Evolutionary conservation across 1,140 invertebrate species (phyloP).

Genomic region (Dendrolimus punctatus): DNA sequence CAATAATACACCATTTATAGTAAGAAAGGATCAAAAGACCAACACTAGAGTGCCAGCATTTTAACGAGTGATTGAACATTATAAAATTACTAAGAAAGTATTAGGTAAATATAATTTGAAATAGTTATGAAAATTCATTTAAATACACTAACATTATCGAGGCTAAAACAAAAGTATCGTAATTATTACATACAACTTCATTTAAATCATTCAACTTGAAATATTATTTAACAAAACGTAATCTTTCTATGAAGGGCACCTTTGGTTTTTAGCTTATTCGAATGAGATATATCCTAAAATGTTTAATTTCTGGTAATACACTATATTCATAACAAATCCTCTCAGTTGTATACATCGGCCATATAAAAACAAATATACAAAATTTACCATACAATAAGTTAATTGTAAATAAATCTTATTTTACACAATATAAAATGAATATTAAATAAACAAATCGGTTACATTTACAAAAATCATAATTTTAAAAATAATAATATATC

Average conservation of each 20-base stretch:
- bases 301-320: slow-evolving; percentile 65
- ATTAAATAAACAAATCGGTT: slow-evolving; percentile 43
- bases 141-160: slow-evolving; percentile 67
- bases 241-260: slow-evolving; percentile 73
- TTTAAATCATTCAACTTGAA: slow-evolving; percentile 70
- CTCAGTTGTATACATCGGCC: slow-evolving; percentile 59
- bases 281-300: slow-evolving; percentile 68
- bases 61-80: slow-evolving; percentile 69
- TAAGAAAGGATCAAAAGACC: slow-evolving; percentile 59
- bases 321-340: slow-evolving; percentile 64
- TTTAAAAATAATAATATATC: slow-evolving; percentile 51
- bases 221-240: slow-evolving; percentile 72
- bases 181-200: slow-evolving; percentile 67
- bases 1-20: slow-evolving; percentile 41
- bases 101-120: slow-evolving; percentile 72
- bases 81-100: slow-evolving; percentile 69
- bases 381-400: slow-evolving; percentile 55
- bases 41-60: slow-evolving; percentile 68
- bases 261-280: slow-evolving; percentile 74
- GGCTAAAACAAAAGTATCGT: slow-evolving; percentile 68
- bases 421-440: slow-evolving; percentile 56
- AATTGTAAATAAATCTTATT: slow-evolving; percentile 70
- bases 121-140: slow-evolving; percentile 67
- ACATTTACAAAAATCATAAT: slow-evolving; percentile 44
- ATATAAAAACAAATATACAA: slow-evolving; percentile 55